Evolutionary conservation across 2,113 vertebrate species (phyloP).

Genomic region (Planiliza haematocheilus): DNA sequence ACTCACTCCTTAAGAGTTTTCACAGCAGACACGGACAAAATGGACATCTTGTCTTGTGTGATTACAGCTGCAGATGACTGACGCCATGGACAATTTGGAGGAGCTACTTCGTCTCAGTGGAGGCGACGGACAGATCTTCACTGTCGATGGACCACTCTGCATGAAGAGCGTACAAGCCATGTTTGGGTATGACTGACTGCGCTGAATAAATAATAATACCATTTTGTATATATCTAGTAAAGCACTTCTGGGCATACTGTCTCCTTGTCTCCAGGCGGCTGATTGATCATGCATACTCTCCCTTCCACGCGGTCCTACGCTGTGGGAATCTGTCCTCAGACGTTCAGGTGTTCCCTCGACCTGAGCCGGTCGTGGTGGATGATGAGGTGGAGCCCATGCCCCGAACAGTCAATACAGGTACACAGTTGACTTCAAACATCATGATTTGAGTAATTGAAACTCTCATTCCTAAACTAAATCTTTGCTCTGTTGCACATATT

Average conservation of each 20-base stretch:
- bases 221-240: background rate
- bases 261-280: constrained; percentile 86
- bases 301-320: constrained; percentile 95
- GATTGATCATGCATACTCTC: constrained; percentile 95
- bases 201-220: background rate
- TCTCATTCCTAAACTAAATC: background rate
- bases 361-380: constrained; percentile 93
- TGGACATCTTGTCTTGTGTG: background rate
- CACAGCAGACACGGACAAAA: too few species aligned
- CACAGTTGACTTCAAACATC: background rate
- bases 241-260: background rate
- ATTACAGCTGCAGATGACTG: constrained; percentile 91
- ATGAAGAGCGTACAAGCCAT: constrained; percentile 98
- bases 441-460: background rate
- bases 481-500: constrained; percentile 1
- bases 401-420: constrained; percentile 93
- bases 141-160: constrained; percentile 94
- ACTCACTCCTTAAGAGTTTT: background rate
- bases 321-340: constrained; percentile 96
- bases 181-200: constrained; percentile 89
- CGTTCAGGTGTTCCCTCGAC: constrained; percentile 97
- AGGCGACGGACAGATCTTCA: constrained; percentile 96
- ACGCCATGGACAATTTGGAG: constrained; percentile 94
- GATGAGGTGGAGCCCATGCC: constrained; percentile 96
- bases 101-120: constrained; percentile 92